phyloP scores from a whole-genome alignment of 2,113 vertebrate species.

The Galeopterus variegatus region DNA sequence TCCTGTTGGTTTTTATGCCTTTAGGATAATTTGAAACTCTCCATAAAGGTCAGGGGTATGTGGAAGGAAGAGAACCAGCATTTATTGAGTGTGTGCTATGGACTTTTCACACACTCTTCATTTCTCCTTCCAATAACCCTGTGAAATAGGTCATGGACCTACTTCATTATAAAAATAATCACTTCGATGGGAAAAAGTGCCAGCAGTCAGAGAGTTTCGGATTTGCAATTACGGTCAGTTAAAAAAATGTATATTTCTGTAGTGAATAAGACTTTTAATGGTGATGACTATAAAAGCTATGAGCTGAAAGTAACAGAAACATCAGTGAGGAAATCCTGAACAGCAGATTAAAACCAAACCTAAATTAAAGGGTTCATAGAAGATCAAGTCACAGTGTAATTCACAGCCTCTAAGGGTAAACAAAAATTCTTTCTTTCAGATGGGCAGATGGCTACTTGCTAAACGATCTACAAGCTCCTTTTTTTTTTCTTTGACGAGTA shows the following conservation, averaged over 20 bases:
- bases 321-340: neutral
- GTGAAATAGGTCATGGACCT: neutral
- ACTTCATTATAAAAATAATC: constrained; percentile 26
- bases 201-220: neutral
- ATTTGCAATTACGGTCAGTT: constrained; percentile 22
- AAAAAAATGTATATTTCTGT: constrained; percentile 41
- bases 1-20: neutral
- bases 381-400: neutral
- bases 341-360: neutral
- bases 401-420: neutral
- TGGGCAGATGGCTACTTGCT: neutral
- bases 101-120: neutral
- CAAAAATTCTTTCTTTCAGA: neutral
- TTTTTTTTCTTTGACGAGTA: no score
- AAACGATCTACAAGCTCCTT: neutral
- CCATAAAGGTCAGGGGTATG: neutral
- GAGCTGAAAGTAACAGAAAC: neutral
- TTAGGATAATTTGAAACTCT: neutral
- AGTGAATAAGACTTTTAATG: neutral
- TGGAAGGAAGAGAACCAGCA: neutral
- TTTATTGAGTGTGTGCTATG: neutral
- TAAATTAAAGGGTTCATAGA: neutral
- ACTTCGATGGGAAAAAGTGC: constrained; percentile 13
- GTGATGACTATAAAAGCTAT: neutral
- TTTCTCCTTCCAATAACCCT: neutral